A percentile compares a stretch with the other conserved stretches of the same genome.
Evolutionary conservation across 2,797 vertebrate genomes (phyloP).

Genomic region (Intellagama lesueurii): DNA sequence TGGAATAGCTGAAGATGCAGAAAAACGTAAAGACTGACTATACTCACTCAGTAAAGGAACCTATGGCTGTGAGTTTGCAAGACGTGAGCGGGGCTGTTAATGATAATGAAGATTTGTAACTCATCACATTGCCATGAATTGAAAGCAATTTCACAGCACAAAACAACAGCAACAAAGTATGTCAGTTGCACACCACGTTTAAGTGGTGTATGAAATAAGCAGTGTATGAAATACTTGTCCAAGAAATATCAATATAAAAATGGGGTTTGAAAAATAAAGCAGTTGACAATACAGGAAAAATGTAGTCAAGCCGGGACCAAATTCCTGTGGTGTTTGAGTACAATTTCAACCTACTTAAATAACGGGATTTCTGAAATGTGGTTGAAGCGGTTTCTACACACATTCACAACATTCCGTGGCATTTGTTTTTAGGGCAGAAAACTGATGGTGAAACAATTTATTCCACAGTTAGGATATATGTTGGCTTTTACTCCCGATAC

Average conservation of each 20-base stretch:
- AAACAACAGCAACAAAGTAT: too few species aligned
- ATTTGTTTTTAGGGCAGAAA: slow-evolving; percentile 18
- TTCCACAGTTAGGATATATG: not conserved
- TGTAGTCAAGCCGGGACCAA: not conserved
- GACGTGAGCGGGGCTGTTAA: too few species aligned
- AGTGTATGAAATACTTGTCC: not conserved
- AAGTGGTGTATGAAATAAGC: not conserved
- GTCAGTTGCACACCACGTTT: not conserved
- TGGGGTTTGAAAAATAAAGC: not conserved
- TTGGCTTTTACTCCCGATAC: not conserved
- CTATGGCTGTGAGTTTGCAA: too few species aligned
- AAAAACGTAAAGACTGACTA: too few species aligned
- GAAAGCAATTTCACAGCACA: too few species aligned
- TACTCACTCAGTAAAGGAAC: too few species aligned
- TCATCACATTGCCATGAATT: too few species aligned
- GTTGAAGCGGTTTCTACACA: slow-evolving; percentile 17
- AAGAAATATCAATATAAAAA: not conserved
- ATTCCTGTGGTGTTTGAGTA: slow-evolving; percentile 6
- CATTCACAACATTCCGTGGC: not conserved
- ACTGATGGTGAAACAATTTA: not conserved
- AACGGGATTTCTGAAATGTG: slow-evolving; percentile 6
- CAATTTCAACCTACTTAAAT: slow-evolving; percentile 22
- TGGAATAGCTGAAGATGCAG: too few species aligned
- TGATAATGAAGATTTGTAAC: too few species aligned
- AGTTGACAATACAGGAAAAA: slow-evolving; percentile 9